These are phyloP conservation scores for Rhopalosiphum padi DNA, from an alignment of 1,140 invertebrate species.

Conservation along the genomic window DNA sequence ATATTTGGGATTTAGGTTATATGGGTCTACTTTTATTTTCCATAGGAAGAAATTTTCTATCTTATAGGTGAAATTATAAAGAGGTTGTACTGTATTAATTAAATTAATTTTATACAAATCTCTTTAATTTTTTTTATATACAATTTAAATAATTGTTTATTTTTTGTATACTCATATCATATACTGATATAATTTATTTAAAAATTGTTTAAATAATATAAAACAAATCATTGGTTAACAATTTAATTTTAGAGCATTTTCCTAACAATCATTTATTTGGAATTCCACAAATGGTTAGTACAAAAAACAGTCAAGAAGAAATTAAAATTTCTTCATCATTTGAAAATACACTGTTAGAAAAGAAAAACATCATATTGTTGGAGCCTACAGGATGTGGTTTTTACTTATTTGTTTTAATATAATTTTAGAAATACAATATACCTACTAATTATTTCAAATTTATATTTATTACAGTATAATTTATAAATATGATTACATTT, in stretches of 20 bases:
- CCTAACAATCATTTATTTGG: neutral
- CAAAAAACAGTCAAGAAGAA: constrained; percentile 18
- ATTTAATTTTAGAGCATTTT: no score
- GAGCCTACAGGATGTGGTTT: constrained; percentile 95
- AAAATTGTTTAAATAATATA: constrained; percentile 66
- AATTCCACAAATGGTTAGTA: constrained; percentile 33
- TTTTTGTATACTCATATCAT: neutral
- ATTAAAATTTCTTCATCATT: constrained; percentile 67
- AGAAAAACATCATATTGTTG: constrained; percentile 96
- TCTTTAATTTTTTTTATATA: neutral
- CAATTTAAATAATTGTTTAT: neutral
- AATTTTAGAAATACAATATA: neutral
- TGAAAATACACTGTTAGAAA: constrained; percentile 77
- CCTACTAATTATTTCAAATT: no score
- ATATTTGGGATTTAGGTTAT: no score
- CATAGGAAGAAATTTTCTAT: no score
- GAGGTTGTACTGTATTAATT: no score
- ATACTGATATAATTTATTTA: neutral
- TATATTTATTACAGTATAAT: neutral
- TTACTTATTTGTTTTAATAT: neutral
- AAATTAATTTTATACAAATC: neutral
- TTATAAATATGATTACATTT: neutral
- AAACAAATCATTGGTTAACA: no score
- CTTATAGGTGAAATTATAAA: no score
- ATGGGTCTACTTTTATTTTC: no score